These are phyloP conservation scores for Simalia tracyae DNA, from an alignment of 2,797 vertebrate genomes.

Conservation along the genomic window DNA sequence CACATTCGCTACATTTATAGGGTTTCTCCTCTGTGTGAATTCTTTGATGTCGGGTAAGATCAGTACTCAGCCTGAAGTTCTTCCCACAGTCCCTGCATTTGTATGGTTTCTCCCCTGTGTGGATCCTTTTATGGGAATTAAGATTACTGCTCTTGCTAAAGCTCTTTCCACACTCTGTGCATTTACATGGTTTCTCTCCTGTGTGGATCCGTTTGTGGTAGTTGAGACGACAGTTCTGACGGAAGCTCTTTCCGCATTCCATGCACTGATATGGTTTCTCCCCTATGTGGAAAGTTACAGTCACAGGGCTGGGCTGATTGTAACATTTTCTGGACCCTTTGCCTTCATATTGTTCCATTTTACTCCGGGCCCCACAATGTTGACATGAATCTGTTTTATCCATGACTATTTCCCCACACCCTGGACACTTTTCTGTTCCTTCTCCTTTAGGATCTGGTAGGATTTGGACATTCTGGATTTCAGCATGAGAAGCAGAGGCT, in stretches of 20 bases:
- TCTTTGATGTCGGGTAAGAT: background rate
- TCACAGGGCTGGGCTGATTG: background rate
- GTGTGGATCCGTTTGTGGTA: no score
- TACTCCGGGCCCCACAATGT: background rate
- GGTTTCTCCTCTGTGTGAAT: background rate
- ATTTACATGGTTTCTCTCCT: no score
- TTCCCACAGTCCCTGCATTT: background rate
- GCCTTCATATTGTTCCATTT: background rate
- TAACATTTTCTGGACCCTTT: background rate
- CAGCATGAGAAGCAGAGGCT: background rate
- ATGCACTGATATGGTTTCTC: background rate
- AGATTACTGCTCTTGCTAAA: no score
- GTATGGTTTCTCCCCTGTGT: background rate
- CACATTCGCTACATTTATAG: background rate
- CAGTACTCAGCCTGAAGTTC: background rate
- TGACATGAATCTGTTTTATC: background rate
- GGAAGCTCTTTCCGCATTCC: no score
- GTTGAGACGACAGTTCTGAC: no score
- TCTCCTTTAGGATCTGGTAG: background rate
- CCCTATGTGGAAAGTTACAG: background rate
- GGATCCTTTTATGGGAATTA: background rate
- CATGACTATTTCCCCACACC: background rate
- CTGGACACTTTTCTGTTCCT: background rate
- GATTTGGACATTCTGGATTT: background rate
- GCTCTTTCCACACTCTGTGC: no score